phyloP scores from a whole-genome alignment of 64 coral and sea anemone species.

The Catalaphyllia jardinei region DNA sequence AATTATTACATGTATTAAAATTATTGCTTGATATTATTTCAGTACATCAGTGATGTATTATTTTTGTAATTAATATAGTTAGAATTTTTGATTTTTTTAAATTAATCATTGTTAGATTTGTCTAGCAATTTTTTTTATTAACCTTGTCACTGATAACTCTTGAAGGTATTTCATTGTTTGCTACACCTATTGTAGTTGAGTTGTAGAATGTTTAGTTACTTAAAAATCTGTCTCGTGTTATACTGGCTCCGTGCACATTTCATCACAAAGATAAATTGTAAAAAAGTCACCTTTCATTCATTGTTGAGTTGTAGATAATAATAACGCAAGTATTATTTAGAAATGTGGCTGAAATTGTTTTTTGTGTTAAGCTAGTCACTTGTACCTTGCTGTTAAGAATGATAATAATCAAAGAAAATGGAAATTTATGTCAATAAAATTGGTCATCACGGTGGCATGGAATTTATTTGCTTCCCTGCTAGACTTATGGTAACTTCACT shows the following conservation, averaged over 20 bases:
- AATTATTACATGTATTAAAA: too few species aligned
- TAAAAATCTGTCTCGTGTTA: neutral
- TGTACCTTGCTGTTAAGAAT: neutral
- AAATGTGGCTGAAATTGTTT: neutral
- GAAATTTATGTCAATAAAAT: neutral
- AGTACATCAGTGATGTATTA: too few species aligned
- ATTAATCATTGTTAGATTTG: too few species aligned
- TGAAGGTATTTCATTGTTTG: neutral
- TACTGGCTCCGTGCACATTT: conserved; percentile 3
- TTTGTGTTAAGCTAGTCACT: neutral
- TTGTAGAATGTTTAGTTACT: neutral
- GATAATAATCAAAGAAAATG: neutral
- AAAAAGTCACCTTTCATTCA: too few species aligned
- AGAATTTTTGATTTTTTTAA: too few species aligned
- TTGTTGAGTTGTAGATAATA: neutral
- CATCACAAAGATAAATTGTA: neutral
- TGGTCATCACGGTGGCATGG: neutral
- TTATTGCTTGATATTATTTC: too few species aligned
- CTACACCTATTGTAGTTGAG: neutral
- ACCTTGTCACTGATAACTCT: neutral
- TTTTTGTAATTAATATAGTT: too few species aligned
- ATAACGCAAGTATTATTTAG: neutral
- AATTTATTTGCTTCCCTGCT: neutral
- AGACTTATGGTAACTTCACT: too few species aligned
- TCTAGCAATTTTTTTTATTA: neutral